phyloP scores from a whole-genome alignment of 2,113 vertebrate genomes.

The Dasyurus viverrinus region DNA sequence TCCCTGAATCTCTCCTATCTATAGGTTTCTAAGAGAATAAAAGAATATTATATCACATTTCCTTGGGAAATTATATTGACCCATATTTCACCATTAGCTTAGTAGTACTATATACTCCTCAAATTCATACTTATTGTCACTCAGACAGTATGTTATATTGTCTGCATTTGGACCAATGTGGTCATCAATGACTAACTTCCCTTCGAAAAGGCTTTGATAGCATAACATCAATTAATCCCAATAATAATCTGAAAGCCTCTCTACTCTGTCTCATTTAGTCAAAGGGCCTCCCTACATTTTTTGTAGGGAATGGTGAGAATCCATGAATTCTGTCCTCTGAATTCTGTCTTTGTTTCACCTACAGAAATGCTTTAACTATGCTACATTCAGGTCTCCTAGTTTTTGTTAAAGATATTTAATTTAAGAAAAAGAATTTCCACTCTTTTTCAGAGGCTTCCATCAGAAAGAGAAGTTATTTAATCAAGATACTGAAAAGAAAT shows the following conservation, averaged over 20 bases:
- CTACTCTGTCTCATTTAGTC: neutral
- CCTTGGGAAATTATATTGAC: neutral
- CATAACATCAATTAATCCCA: neutral
- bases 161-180: neutral
- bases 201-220: neutral
- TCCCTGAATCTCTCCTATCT: neutral
- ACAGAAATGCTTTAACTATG: neutral
- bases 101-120: neutral
- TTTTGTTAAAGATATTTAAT: neutral
- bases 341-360: neutral
- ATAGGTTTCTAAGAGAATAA: neutral
- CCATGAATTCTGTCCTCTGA: too few relatives aligned
- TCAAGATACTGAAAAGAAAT: neutral
- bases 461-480: neutral
- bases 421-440: neutral
- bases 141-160: neutral
- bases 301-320: too few relatives aligned
- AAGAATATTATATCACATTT: neutral
- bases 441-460: neutral
- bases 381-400: neutral
- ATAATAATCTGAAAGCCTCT: neutral
- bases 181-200: neutral
- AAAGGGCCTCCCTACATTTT: neutral
- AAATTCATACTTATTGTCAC: neutral
- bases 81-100: neutral